Evolutionary conservation across 2,888 invertebrate species (phyloP), one percentile per base, ranked within the genome.

Genomic region (Trichogramma evanescens): DNA sequence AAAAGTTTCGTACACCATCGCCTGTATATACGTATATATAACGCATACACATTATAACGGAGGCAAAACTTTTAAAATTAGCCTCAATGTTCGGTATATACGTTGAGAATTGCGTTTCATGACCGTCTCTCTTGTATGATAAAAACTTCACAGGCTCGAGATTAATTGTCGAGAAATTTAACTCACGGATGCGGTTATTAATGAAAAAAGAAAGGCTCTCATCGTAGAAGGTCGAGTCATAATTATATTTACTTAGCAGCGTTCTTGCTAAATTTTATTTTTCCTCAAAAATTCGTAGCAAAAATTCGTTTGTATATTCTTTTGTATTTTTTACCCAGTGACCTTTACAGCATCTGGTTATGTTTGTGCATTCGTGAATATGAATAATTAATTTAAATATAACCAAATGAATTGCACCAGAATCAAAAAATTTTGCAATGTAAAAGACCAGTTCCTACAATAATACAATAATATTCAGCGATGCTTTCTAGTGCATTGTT

Each of bases 121-220:
- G 57, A 56, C n/a, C 39, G 48, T 52, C 45, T 5, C 41, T 46
- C 54, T 58, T 48, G 56, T 56, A 56, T 57, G 57, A 56, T 56
- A 61, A 56, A 63, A 63, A 63, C 61, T 59, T 63, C 61, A 56
- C 38, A 54, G 59, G 58, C 50, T 26, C 26, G 59, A 61, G 63
- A 61, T 61, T 63, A 63, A 63, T 61, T 57, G 63, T 59, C 56
- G 40, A 50, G 59, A 63, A 63, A 61, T 63, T 63, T 56, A 49
- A 63, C 26, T 26, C 26, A 26, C 26, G 26, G 8, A 50, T 44
- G 26, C 51, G 48, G 42, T 55, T 61, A 61, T 50, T 56, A 57
- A 50, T 52, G 57, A 5, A 54, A 9, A 46, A 9, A 10, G 46
- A 10, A 46, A 46, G 5, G 8, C 10, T 9, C 9, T 46, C 9